Evolutionary conservation across 2,113 vertebrate species (phyloP).

Genomic region (Megaptera novaeangliae): DNA sequence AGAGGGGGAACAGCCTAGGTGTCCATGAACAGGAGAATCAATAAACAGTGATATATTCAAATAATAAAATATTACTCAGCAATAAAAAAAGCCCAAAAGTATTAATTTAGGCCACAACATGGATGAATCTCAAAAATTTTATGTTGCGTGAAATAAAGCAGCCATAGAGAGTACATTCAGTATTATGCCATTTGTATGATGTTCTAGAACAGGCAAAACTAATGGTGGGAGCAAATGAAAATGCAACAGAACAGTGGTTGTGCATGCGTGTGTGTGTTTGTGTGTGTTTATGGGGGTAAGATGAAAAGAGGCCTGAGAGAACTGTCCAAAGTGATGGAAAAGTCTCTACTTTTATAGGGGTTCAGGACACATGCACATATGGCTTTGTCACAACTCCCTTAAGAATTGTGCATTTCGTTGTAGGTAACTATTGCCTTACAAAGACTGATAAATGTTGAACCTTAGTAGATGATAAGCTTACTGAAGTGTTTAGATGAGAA

Average conservation of each 20-base stretch:
- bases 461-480: background rate
- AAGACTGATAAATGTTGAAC: background rate
- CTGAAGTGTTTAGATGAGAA: background rate
- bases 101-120: background rate
- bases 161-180: background rate
- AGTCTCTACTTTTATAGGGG: background rate
- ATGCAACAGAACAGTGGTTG: background rate
- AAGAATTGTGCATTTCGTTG: background rate
- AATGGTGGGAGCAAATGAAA: background rate
- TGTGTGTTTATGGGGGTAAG: background rate
- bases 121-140: background rate
- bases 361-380: background rate
- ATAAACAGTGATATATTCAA: background rate
- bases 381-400: background rate
- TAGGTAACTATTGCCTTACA: conserved; percentile 24
- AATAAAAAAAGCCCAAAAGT: background rate
- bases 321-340: background rate
- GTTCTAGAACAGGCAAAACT: background rate
- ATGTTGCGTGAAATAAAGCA: background rate
- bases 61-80: background rate
- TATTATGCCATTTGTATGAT: background rate
- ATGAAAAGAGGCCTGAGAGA: background rate
- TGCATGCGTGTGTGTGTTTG: background rate
- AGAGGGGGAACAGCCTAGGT: background rate
- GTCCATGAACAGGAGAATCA: background rate